These are phyloP conservation scores for Lydus trimaculatus DNA, from an alignment of 2,888 invertebrate genomes.

Conservation along the genomic window DNA sequence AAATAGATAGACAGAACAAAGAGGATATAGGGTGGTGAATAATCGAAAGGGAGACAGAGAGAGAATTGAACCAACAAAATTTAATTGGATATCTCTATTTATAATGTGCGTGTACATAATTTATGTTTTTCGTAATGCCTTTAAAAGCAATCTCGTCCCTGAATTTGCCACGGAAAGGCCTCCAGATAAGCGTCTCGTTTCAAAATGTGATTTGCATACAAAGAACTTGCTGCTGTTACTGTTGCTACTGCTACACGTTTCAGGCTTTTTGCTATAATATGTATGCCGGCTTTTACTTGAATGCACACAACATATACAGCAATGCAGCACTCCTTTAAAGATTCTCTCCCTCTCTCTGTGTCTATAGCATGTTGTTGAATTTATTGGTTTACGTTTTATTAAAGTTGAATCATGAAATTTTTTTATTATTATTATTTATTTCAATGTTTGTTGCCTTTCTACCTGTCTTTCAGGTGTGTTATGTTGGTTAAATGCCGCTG, in stretches of 20 bases:
- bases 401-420: slow-evolving; percentile 15
- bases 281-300: slow-evolving; percentile 3
- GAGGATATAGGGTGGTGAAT: background rate
- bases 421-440: slow-evolving; percentile 6
- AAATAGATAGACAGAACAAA: background rate
- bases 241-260: slow-evolving; percentile 15
- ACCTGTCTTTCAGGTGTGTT: slow-evolving; percentile 29
- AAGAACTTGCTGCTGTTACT: slow-evolving; percentile 38
- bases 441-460: background rate
- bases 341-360: background rate
- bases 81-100: slow-evolving; percentile 26
- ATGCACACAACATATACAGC: slow-evolving; percentile 25
- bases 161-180: slow-evolving; percentile 34
- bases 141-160: slow-evolving; percentile 15
- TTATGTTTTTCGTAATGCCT: slow-evolving; percentile 12
- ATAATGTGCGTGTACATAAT: slow-evolving; percentile 17
- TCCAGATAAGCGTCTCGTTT: slow-evolving; percentile 42
- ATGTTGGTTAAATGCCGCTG: slow-evolving; percentile 11
- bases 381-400: slow-evolving; percentile 23
- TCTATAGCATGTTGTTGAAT: slow-evolving; percentile 15
- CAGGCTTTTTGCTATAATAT: background rate
- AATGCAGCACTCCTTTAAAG: slow-evolving; percentile 39
- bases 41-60: background rate
- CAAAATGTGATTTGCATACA: slow-evolving; percentile 45
- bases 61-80: too few relatives aligned